Percentiles rank a stretch among this genome's conserved stretches.
These are phyloP conservation scores for Sicus ferrugineus DNA, from an alignment of 2,888 invertebrate species.

Conservation along the genomic window DNA sequence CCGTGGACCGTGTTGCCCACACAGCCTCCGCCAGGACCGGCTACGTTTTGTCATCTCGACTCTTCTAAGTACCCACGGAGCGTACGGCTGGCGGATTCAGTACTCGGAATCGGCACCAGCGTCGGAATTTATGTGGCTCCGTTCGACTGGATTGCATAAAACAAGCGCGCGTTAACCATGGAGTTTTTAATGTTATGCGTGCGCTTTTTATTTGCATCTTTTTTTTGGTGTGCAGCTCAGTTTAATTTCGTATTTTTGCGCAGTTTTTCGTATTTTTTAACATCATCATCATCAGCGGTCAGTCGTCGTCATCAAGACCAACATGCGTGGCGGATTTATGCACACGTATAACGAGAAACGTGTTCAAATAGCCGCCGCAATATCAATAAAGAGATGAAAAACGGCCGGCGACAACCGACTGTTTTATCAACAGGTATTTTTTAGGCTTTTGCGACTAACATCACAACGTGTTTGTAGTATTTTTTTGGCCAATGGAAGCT, in stretches of 20 bases:
- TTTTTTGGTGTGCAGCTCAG: background rate
- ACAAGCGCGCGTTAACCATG: conserved; percentile 24
- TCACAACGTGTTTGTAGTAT: no score
- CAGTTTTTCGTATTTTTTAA: no score
- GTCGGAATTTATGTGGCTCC: conserved; percentile 30
- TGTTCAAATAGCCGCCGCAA: conserved; percentile 33
- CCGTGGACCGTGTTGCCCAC: background rate
- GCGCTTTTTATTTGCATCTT: conserved; percentile 23
- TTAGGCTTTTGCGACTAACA: no score
- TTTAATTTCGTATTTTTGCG: conserved; percentile 10
- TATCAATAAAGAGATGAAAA: conserved; percentile 29
- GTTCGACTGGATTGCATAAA: conserved; percentile 27
- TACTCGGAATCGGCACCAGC: conserved; percentile 23
- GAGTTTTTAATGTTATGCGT: conserved; percentile 28
- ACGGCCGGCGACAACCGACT: conserved; percentile 1
- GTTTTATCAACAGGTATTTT: background rate
- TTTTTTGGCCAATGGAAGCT: background rate
- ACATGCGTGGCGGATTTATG: conserved; percentile 59
- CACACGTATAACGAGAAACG: conserved; percentile 43
- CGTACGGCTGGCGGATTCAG: background rate
- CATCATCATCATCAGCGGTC: conserved; percentile 43
- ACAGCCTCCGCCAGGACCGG: conserved; percentile 16
- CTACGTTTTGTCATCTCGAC: conserved; percentile 28
- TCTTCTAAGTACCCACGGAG: conserved; percentile 4
- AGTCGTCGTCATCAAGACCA: conserved; percentile 55